Evolutionary conservation across 2,797 vertebrate species (phyloP).

Genomic region (Rhabdomys pumilio): DNA sequence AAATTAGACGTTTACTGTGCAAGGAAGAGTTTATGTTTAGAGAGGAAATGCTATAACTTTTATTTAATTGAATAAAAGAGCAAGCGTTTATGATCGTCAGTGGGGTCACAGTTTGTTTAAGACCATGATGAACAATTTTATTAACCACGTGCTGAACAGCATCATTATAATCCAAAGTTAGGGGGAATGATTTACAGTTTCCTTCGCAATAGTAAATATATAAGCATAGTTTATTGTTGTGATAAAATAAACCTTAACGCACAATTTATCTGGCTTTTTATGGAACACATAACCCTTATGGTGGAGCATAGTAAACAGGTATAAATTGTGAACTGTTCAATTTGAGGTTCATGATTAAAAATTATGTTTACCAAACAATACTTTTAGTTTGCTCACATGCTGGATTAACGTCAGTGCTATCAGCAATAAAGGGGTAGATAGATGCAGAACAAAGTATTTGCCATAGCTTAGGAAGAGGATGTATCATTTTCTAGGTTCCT

Average conservation of each 20-base stretch:
- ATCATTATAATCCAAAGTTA: conserved; percentile 55
- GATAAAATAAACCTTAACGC: conserved; percentile 76
- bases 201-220: conserved; percentile 61
- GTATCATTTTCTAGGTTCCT: neutral
- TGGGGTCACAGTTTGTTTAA: conserved; percentile 45
- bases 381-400: conserved; percentile 54
- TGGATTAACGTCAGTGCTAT: neutral
- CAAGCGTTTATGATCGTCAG: neutral
- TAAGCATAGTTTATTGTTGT: conserved; percentile 71
- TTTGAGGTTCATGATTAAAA: conserved; percentile 70
- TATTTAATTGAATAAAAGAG: conserved; percentile 47
- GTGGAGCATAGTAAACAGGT: conserved; percentile 59
- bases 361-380: conserved; percentile 63
- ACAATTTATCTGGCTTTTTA: conserved; percentile 77
- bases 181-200: conserved; percentile 62
- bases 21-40: conserved; percentile 18
- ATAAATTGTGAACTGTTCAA: conserved; percentile 63
- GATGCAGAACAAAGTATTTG: conserved; percentile 15
- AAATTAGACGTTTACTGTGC: conserved; percentile 33
- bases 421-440: neutral
- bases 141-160: neutral
- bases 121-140: conserved; percentile 18
- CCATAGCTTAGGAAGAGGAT: conserved; percentile 6
- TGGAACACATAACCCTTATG: conserved; percentile 73
- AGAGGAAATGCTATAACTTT: conserved; percentile 59